Conservation (phyloP, 30 jellyfish, hydroid and myxozoan genomes). For the Pelagia noctiluca region DNA sequence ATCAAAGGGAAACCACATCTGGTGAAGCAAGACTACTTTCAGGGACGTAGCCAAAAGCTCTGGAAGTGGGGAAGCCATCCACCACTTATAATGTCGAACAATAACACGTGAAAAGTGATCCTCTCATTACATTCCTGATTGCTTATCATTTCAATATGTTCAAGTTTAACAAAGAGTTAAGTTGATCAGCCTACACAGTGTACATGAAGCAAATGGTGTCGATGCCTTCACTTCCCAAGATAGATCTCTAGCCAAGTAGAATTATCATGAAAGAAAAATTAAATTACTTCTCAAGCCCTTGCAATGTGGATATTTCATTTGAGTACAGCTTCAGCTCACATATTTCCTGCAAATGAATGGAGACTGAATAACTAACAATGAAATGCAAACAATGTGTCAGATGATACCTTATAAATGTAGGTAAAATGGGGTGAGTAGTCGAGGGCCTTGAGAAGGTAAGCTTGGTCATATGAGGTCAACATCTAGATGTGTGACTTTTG, state of each 20-base stretch:
- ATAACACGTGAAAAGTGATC: no score
- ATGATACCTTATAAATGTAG: not conserved
- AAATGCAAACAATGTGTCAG: not conserved
- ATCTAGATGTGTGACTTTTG: not conserved
- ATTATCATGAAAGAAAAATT: not conserved
- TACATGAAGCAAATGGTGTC: not conserved
- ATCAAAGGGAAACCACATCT: no score
- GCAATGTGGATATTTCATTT: slow-evolving; percentile 40
- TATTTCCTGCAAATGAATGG: slow-evolving; percentile 36
- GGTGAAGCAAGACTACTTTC: no score
- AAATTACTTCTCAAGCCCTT: slow-evolving; percentile 59
- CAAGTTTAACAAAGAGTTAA: not conserved
- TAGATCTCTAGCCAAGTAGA: not conserved
- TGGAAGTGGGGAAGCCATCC: no score
- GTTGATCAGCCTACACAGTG: not conserved
- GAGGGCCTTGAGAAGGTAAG: not conserved
- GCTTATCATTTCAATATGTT: not conserved
- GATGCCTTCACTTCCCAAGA: not conserved
- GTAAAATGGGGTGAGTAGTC: not conserved
- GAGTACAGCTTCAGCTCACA: slow-evolving; percentile 73
- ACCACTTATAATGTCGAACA: no score
- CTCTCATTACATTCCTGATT: no score
- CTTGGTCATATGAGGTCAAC: not conserved
- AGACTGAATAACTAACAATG: not conserved
- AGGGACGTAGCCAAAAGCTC: no score